phyloP scores from a whole-genome alignment of 2,888 invertebrate species.

The Diarsia brunnea region DNA sequence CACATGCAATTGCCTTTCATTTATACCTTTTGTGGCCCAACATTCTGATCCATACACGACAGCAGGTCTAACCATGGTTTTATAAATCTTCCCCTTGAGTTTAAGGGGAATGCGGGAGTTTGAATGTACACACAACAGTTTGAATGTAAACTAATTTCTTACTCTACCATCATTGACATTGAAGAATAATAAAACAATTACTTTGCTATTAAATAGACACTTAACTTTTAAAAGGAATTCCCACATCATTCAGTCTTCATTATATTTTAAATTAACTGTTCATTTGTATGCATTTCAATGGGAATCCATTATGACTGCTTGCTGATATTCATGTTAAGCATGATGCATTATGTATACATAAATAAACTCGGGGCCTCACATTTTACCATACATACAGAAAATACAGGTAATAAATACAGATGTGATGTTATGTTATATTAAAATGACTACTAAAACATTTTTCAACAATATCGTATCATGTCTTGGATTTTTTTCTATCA shows the following conservation, averaged over 20 bases:
- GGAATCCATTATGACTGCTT: background rate
- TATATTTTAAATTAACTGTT: background rate
- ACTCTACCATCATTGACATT: background rate
- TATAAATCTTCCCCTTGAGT: too few relatives aligned
- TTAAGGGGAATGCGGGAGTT: too few relatives aligned
- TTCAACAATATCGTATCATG: too few relatives aligned
- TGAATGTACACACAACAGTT: too few relatives aligned
- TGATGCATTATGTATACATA: background rate
- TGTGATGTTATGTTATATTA: too few relatives aligned
- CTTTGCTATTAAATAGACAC: background rate
- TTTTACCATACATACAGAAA: background rate
- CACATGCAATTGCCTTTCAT: too few relatives aligned
- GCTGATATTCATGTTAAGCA: background rate
- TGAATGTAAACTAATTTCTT: too few relatives aligned
- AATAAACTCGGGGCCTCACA: background rate
- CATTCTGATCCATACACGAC: too few relatives aligned
- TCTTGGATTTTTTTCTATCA: too few relatives aligned
- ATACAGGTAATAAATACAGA: background rate
- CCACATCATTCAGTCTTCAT: background rate
- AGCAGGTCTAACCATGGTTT: too few relatives aligned
- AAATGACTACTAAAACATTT: too few relatives aligned
- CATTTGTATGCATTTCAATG: background rate
- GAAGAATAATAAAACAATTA: background rate
- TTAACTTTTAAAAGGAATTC: background rate
- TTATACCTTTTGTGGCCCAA: too few relatives aligned